Conservation (phyloP, 1,140 invertebrate genomes). For the Lordiphosa stackelbergi region DNA sequence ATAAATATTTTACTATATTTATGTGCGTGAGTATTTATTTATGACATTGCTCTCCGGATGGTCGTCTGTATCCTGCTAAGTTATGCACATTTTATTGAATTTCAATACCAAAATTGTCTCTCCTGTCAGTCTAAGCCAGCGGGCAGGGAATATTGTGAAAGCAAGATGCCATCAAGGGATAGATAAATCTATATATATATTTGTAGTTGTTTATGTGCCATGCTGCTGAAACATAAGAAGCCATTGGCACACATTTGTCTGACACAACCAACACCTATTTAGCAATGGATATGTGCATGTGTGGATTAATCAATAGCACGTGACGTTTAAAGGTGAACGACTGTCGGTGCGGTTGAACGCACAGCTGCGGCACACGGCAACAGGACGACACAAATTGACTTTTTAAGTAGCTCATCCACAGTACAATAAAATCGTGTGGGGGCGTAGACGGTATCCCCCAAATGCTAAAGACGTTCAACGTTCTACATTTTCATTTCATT, state of each 20-base stretch:
- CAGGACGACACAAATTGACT: slow-evolving; percentile 60
- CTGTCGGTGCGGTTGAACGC: slow-evolving; percentile 41
- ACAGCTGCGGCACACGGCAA: slow-evolving; percentile 37
- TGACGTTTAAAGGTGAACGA: slow-evolving; percentile 71
- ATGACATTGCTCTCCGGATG: slow-evolving; percentile 2
- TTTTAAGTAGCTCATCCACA: slow-evolving; percentile 62
- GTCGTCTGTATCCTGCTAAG: neutral
- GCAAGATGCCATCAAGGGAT: slow-evolving; percentile 31
- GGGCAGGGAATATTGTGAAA: slow-evolving; percentile 28
- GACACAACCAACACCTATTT: no score
- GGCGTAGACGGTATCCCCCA: slow-evolving; percentile 11
- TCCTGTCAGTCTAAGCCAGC: slow-evolving; percentile 26
- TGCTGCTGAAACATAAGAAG: neutral
- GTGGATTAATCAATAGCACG: slow-evolving; percentile 64
- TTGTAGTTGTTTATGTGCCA: slow-evolving; percentile 24
- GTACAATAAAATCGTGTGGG: slow-evolving; percentile 58
- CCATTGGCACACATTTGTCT: no score
- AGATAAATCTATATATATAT: slow-evolving; percentile 53
- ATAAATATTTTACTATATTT: slow-evolving; percentile 45
- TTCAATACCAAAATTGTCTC: slow-evolving; percentile 38
- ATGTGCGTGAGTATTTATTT: slow-evolving; percentile 58
- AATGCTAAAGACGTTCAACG: slow-evolving; percentile 22
- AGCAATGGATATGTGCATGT: neutral
- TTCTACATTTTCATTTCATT: slow-evolving; percentile 35
- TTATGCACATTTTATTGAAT: slow-evolving; percentile 18